Evolutionary conservation across 2,113 vertebrate genomes (phyloP).

Genomic region (Perca schrenkii): DNA sequence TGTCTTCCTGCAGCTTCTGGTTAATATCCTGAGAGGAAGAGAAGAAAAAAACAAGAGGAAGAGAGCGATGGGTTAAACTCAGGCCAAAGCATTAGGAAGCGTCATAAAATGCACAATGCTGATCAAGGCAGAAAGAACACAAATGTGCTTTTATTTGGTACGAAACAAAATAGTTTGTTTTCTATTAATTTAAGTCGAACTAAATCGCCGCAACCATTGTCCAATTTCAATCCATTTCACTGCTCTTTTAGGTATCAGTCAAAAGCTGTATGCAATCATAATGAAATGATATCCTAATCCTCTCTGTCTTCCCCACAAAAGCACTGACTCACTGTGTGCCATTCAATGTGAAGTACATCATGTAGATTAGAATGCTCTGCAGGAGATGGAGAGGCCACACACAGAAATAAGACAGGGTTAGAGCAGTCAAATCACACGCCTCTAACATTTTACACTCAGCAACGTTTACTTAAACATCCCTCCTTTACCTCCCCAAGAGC

Average conservation of each 20-base stretch:
- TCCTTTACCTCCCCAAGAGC: constrained; percentile 31
- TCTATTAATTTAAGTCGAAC: constrained; percentile 27
- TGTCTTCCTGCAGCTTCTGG: constrained; percentile 98
- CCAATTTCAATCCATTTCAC: constrained; percentile 48
- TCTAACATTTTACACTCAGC: constrained; percentile 37
- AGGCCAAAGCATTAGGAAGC: background rate
- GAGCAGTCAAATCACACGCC: constrained; percentile 1
- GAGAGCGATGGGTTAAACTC: constrained; percentile 1
- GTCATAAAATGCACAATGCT: constrained; percentile 22
- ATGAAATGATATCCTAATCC: constrained; percentile 69
- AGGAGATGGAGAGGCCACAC: constrained; percentile 20
- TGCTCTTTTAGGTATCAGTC: constrained; percentile 56
- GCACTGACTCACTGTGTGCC: constrained; percentile 35
- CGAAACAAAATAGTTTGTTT: constrained; percentile 18
- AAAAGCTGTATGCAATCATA: constrained; percentile 46
- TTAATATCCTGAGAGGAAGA: constrained; percentile 90
- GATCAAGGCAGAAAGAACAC: background rate
- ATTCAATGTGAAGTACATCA: constrained; percentile 35
- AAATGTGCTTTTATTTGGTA: constrained; percentile 37
- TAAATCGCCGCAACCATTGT: constrained; percentile 31
- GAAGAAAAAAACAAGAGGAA: background rate
- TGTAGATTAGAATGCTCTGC: constrained; percentile 35
- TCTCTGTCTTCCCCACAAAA: constrained; percentile 43
- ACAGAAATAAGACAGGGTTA: constrained; percentile 11
- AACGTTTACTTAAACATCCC: constrained; percentile 39